A percentile compares a stretch with the other conserved stretches of the same genome.
Evolutionary conservation across 2,113 vertebrate genomes (phyloP).

Genomic region (Varanus salvator): DNA sequence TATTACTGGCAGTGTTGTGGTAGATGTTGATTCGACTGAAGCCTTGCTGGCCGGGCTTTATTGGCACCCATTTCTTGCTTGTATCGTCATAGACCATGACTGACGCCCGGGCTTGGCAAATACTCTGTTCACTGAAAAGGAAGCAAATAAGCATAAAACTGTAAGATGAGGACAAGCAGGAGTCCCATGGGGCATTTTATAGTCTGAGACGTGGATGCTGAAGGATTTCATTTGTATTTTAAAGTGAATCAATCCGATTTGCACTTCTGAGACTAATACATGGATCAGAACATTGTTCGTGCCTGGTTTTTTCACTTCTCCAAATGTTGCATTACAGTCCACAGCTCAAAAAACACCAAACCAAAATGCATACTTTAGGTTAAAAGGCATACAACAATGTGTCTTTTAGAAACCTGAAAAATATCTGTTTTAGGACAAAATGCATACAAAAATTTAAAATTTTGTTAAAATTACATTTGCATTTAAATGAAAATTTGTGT

Average conservation of each 20-base stretch:
- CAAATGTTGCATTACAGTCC: too few relatives aligned
- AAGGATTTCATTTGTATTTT: too few relatives aligned
- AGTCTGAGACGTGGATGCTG: not conserved
- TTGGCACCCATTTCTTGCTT: slow-evolving; percentile 99
- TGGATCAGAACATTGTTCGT: too few relatives aligned
- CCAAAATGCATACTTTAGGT: too few relatives aligned
- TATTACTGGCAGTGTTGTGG: slow-evolving; percentile 97
- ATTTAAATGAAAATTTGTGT: not conserved
- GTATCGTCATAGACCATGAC: slow-evolving; percentile 99
- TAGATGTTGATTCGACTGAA: slow-evolving; percentile 99
- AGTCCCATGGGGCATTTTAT: slow-evolving; percentile 17
- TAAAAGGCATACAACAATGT: too few relatives aligned
- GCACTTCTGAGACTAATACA: too few relatives aligned
- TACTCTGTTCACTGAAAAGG: slow-evolving; percentile 93
- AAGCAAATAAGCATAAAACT: not conserved
- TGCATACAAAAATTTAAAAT: not conserved
- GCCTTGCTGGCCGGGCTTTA: slow-evolving; percentile 98
- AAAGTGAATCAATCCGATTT: too few relatives aligned
- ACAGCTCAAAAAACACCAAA: too few relatives aligned
- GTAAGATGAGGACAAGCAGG: not conserved
- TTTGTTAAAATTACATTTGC: too few relatives aligned
- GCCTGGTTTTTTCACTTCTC: too few relatives aligned
- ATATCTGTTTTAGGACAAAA: not conserved
- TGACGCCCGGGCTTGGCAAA: slow-evolving; percentile 99
- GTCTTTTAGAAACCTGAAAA: not conserved